phyloP scores from a whole-genome alignment of 2,797 vertebrate species.

The Channallabes apus region DNA sequence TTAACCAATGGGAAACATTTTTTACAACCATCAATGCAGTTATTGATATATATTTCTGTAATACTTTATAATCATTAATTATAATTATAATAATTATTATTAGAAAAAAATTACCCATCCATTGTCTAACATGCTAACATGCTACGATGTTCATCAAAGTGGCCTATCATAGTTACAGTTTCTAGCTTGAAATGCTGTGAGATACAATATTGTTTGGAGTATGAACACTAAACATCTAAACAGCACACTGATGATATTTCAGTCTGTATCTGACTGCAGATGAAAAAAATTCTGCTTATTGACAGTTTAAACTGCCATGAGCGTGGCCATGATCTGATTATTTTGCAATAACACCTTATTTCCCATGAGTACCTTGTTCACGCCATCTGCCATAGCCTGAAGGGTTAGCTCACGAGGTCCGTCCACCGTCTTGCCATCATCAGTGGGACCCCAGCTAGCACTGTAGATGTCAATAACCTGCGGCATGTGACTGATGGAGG shows the following conservation, averaged over 20 bases:
- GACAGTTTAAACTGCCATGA: background rate
- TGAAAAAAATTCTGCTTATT: background rate
- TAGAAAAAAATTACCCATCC: background rate
- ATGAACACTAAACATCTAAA: background rate
- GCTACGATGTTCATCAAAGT: background rate
- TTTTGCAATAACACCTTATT: constrained; percentile 11
- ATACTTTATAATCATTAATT: background rate
- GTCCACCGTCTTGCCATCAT: constrained; percentile 97
- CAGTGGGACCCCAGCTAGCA: constrained; percentile 98
- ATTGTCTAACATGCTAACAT: background rate
- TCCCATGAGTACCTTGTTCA: constrained; percentile 86
- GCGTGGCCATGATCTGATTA: background rate
- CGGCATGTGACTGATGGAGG: constrained; percentile 98
- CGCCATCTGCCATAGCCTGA: constrained; percentile 97
- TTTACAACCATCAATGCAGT: background rate
- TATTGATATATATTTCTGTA: background rate
- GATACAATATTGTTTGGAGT: background rate
- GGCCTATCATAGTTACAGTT: background rate
- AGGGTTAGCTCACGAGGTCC: constrained; percentile 94
- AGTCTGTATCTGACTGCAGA: background rate
- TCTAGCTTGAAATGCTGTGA: background rate
- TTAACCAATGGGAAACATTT: background rate
- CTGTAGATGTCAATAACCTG: constrained; percentile 98
- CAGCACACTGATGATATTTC: background rate
- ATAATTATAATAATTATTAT: no score